Conservation (phyloP, 2,888 invertebrate genomes). For the Melitaea athalia region DNA sequence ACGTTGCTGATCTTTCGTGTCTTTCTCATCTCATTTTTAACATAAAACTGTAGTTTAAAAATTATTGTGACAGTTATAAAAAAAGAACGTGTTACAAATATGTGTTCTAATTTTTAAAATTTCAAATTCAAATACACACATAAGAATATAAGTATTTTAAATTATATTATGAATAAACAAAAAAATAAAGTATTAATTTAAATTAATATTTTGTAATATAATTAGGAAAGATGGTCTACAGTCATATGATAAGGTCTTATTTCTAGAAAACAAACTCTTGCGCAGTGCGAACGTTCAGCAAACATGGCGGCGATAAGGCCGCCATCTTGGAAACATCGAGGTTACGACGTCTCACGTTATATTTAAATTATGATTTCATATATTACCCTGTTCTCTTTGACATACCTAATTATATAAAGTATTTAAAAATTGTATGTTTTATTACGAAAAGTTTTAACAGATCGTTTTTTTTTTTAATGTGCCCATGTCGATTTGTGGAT, state of each 20-base stretch:
- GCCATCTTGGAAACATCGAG: slow-evolving; percentile 77
- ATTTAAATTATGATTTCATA: slow-evolving; percentile 64
- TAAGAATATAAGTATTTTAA: not conserved
- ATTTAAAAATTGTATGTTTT: not conserved
- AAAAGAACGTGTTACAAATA: too few species aligned
- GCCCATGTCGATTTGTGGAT: not conserved
- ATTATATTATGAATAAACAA: not conserved
- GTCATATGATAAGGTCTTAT: slow-evolving; percentile 49
- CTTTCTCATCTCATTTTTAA: not conserved
- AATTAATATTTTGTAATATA: slow-evolving; percentile 18
- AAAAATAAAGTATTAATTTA: not conserved
- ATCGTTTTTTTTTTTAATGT: not conserved
- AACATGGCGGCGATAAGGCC: slow-evolving; percentile 77
- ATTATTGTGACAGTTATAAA: too few species aligned
- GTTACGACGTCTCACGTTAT: slow-evolving; percentile 64
- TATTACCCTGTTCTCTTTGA: slow-evolving; percentile 22
- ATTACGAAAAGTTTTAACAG: not conserved
- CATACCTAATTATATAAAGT: slow-evolving; percentile 3
- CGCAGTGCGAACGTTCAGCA: slow-evolving; percentile 64
- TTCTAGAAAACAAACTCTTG: slow-evolving; percentile 77
- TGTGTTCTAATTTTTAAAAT: too few species aligned
- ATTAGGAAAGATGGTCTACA: slow-evolving; percentile 39
- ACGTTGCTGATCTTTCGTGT: not conserved
- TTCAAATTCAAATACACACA: too few species aligned
- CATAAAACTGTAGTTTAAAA: too few species aligned